Base-by-base conservation (phyloP, 2,113 vertebrate genomes). In the Mormyrus iriodes region DNA sequence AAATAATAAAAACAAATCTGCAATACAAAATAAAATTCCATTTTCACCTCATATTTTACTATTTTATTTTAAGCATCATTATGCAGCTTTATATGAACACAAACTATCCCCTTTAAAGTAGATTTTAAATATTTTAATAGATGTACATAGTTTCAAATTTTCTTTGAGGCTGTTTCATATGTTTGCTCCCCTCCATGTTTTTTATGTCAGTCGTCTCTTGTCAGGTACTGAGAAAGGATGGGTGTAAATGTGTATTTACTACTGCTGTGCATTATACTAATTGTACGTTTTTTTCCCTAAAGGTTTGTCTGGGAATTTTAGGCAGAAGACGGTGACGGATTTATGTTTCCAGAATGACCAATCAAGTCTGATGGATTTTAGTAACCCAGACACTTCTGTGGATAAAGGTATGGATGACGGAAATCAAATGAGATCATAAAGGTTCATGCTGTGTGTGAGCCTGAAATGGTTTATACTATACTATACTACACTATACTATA, bases 281-380 rank as follows among this genome's bases (percentile, higher is more conserved):
- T 86, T 35, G 27, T 39, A 35, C 7, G 46, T 2, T 39, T 85
- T 9, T 86, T 89, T 39, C 61, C 42, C 79, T 51, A 7, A 90
- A 96, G 95, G 95, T 90, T 90, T 93, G 0, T 92, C 95, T 87
- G 87, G 93, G 24, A 94, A 95, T 85, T 90, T 90, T 0, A 93
- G 92, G 90, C 94, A 93, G 92, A 95, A 95, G 89, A 90, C 92
- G 0, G 91, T 93, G 51, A 91, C 95, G 24, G 95, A 96, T 35
- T 93, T 95, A 88, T 95, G 94, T 92, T 95, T 94, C 93, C 94
- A 94, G 86, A 93, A 93, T 90, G 95, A 96, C 93, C 93, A 95
- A 91, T 95, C 93, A 91, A 96, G 95, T 53, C 92, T 96, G 55
- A 95, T 95, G 95, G 95, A 95, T 91, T 95, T 96, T 92, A 95